These are phyloP conservation scores for Platorchestia sp. DNA, from an alignment of 1,140 invertebrate genomes.

Conservation along the genomic window DNA sequence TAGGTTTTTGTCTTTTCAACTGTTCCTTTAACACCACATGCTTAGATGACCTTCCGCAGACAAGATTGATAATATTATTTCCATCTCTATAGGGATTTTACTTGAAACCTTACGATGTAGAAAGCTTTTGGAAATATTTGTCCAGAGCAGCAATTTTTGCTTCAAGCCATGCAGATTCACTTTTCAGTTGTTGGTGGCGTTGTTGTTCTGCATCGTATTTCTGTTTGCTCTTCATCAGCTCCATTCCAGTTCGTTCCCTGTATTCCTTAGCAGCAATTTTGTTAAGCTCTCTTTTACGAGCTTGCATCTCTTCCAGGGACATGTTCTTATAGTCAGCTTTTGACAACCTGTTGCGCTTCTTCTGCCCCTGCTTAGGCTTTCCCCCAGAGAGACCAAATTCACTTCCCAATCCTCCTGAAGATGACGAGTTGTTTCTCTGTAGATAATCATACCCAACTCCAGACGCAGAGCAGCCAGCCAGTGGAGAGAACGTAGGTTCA, in stretches of 20 bases:
- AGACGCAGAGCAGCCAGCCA: background rate
- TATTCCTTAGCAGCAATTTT: background rate
- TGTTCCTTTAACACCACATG: background rate
- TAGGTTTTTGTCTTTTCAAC: background rate
- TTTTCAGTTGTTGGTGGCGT: background rate
- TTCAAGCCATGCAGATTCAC: background rate
- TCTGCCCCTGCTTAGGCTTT: background rate
- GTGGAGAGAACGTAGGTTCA: background rate
- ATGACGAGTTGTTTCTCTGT: background rate
- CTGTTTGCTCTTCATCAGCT: background rate
- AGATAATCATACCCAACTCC: background rate
- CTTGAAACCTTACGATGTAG: background rate
- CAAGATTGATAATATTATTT: background rate
- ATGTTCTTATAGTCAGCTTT: background rate
- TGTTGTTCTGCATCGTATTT: background rate
- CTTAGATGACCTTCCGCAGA: background rate
- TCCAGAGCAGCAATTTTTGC: background rate
- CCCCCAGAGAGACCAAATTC: background rate
- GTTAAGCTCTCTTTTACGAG: background rate
- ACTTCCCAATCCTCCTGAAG: background rate
- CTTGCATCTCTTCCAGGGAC: background rate
- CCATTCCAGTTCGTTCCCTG: background rate
- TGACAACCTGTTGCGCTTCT: background rate
- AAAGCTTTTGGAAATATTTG: background rate
- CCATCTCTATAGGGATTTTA: background rate